These are phyloP conservation scores for Syngnathus acus DNA, from an alignment of 2,797 vertebrate genomes.

Conservation along the genomic window DNA sequence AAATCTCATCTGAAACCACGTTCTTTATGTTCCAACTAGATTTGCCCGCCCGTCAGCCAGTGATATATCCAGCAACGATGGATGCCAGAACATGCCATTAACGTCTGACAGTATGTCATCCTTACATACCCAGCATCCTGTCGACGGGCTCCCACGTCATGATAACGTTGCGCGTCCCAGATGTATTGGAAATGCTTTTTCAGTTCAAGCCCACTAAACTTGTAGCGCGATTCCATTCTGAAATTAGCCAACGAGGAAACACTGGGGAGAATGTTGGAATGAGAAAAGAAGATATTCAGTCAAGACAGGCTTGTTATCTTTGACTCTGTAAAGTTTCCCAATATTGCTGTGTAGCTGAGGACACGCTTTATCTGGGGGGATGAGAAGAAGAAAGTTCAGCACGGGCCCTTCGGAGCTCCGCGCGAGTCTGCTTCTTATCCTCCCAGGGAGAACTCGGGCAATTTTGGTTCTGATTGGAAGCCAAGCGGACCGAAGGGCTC, in stretches of 20 bases:
- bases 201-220: constrained; percentile 9
- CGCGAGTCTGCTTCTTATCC: constrained; percentile 49
- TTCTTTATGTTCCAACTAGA: no score
- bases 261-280: neutral
- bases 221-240: neutral
- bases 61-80: neutral
- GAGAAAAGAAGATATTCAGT: constrained; percentile 17
- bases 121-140: constrained; percentile 42
- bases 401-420: constrained; percentile 29
- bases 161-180: constrained; percentile 24
- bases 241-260: neutral
- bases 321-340: constrained; percentile 21
- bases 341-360: constrained; percentile 34
- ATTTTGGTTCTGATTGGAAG: constrained; percentile 59
- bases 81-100: constrained; percentile 37
- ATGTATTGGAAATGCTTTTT: constrained; percentile 1
- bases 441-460: constrained; percentile 50
- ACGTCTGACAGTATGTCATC: constrained; percentile 53
- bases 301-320: constrained; percentile 14
- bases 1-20: no score
- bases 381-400: constrained; percentile 38
- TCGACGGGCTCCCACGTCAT: constrained; percentile 58
- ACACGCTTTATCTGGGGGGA: constrained; percentile 35
- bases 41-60: no score
- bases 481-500: constrained; percentile 54